Percentiles rank a stretch among this genome's conserved stretches.
Conservation (phyloP, 2,888 invertebrate species). For the Drosophila mercatorum region DNA sequence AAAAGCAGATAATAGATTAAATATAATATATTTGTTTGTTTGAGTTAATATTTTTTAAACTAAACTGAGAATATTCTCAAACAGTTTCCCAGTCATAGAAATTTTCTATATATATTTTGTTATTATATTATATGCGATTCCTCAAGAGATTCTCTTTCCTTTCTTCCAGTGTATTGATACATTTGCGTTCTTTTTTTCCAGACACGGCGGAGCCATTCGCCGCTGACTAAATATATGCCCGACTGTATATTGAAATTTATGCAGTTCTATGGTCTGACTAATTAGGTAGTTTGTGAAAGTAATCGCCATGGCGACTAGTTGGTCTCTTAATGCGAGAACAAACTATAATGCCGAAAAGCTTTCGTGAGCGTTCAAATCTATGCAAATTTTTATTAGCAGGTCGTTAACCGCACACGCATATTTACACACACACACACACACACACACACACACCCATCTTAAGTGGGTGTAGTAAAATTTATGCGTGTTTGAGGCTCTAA, state of each 20-base stretch:
- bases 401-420: constrained; percentile 71
- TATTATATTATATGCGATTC: too few relatives aligned
- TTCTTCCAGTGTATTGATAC: constrained; percentile 10
- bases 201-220: constrained; percentile 66
- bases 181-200: constrained; percentile 45
- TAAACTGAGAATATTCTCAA: too few relatives aligned
- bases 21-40: too few relatives aligned
- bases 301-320: constrained; percentile 51
- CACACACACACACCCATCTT: constrained; percentile 29
- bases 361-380: constrained; percentile 58
- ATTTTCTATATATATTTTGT: too few relatives aligned
- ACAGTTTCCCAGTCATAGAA: too few relatives aligned
- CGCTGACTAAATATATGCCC: background rate
- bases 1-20: too few relatives aligned
- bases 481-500: constrained; percentile 64
- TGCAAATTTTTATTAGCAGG: constrained; percentile 76
- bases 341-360: constrained; percentile 25
- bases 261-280: constrained; percentile 65
- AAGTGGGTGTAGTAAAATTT: constrained; percentile 76
- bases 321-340: constrained; percentile 8
- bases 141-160: background rate
- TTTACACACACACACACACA: constrained; percentile 15
- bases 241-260: constrained; percentile 68
- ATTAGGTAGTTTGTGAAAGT: constrained; percentile 80
- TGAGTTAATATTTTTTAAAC: too few relatives aligned